Evolutionary conservation across 2,797 vertebrate species (phyloP), one percentile per base, ranked within the genome.

Genomic region (Myripristis jacobus): DNA sequence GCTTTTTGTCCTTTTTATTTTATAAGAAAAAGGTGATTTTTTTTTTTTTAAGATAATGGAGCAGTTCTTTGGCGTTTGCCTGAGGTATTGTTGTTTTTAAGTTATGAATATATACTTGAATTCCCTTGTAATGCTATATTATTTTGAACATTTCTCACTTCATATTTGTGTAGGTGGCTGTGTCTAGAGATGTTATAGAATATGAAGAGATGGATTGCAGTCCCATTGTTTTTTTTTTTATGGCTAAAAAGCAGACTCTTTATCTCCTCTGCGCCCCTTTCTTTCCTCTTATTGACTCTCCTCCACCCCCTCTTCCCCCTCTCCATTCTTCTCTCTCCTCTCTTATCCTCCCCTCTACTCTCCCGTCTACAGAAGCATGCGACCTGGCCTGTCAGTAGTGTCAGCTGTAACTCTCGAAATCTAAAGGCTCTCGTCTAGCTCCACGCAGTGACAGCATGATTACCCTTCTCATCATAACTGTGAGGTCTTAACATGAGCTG

Each of bases 401-500:
- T 88, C 79, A 82, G 82, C 83, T 79, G 78, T 70, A 82, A 73
- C 83, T 87, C 91, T 87, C 70, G 22, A 72, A 84, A 73, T 82
- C 81, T 76, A 43, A 88, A 86, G 83, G 87, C 59, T 59, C 83
- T 81, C 78, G 8, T 80, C 75, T 70, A 71, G 79, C 77, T 66
- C 63, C 76, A 73, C 76, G 73, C 84, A 60, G 79, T 89, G 91
- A 91, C 87, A 87, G 80, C 75, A 88, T 88, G 90, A 92, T 92
- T 88, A 86, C 85, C 80, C 89, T 88, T 89, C 89, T 91, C 87
- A 89, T 89, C 90, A 87, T 67, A 84, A 81, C 86, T 84, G 87
- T 75, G 76, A 89, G 89, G 82, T 87, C 86, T 90, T 87, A 90
- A 87, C 89, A 89, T 75, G 84, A 91, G 81, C 81, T 66, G 72